These are phyloP conservation scores for Microdon myrmicae DNA, from an alignment of 2,888 invertebrate genomes.

Conservation along the genomic window DNA sequence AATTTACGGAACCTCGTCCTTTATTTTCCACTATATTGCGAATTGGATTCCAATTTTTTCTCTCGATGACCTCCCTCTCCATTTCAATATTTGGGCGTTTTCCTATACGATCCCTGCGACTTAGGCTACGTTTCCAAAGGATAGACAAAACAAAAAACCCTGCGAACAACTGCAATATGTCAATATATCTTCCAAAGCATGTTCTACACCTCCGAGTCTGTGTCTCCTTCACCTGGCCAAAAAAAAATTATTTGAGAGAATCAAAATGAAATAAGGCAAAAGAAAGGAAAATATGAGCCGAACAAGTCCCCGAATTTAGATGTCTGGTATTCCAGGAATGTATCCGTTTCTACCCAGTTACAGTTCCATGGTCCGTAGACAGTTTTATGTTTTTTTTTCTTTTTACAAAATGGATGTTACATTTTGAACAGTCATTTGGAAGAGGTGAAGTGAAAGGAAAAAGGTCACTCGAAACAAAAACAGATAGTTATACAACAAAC, in stretches of 20 bases:
- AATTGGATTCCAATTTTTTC: not conserved
- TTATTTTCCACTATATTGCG: conserved; percentile 13
- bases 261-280: conserved; percentile 4
- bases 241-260: conserved; percentile 7
- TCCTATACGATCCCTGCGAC: no score
- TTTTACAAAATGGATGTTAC: no score
- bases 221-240: conserved; percentile 4
- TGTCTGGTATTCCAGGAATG: no score
- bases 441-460: no score
- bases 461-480: conserved; percentile 8
- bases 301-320: no score
- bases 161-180: conserved; percentile 43
- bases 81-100: no score
- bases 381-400: no score
- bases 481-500: conserved; percentile 5
- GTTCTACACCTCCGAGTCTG: no score
- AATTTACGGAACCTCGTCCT: conserved; percentile 17
- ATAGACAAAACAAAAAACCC: conserved; percentile 5
- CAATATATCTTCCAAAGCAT: conserved; percentile 33
- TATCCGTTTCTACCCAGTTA: conserved; percentile 26
- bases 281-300: conserved; percentile 6
- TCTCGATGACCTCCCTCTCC: no score
- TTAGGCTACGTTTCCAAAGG: conserved; percentile 6
- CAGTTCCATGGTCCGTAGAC: conserved; percentile 37
- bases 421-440: no score